Evolutionary conservation across 1,140 invertebrate genomes (phyloP), one percentile per base, ranked within the genome.

Genomic region (Galleria mellonella): DNA sequence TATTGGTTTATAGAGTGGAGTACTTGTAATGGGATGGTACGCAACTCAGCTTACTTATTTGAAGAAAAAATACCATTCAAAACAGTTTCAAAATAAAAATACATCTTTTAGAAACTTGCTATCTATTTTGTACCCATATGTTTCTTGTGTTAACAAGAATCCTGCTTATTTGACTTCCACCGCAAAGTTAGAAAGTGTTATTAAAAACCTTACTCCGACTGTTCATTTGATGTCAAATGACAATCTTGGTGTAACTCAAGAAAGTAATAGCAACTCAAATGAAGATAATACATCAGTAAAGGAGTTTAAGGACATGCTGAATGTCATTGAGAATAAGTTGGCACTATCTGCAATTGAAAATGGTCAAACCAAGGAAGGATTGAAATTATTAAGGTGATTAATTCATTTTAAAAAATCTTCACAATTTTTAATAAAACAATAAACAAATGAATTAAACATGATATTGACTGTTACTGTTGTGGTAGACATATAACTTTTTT

Each of bases 291-390:
- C 17, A 23, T 3, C 17, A 23, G 17, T 23, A 23, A 23, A 23
- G 17, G 73, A 76, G 37, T 52, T 87, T 36, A 65, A 75, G 23
- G 67, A 82, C 35, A 83, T 87, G 13, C 41, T 87, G n/a, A 86
- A 84, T 46, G 83, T 81, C 2, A 86, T 87, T 47, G 86, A 87
- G 42, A 87, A 87, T 29, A 82, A 69, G 56, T 60, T 87, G 35
- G 86, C 82, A 4, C 51, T 87, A 17, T 73, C 76, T 15, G 81
- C 84, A 7, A 83, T 87, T 55, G 74, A 87, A 50, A 83, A 72
- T 70, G 86, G 84, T 9, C 74, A 87, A 30, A 64, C 72, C 13
- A 54, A 81, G 53, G 79, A 86, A 65, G 86, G 86, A 11, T 47
- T 87, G 8, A 81, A 76, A 49, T 72, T 87, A 50, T 55, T 87